Evolutionary conservation across 1,140 invertebrate genomes (phyloP).

Genomic region (Polypedilum vanderplanki): DNA sequence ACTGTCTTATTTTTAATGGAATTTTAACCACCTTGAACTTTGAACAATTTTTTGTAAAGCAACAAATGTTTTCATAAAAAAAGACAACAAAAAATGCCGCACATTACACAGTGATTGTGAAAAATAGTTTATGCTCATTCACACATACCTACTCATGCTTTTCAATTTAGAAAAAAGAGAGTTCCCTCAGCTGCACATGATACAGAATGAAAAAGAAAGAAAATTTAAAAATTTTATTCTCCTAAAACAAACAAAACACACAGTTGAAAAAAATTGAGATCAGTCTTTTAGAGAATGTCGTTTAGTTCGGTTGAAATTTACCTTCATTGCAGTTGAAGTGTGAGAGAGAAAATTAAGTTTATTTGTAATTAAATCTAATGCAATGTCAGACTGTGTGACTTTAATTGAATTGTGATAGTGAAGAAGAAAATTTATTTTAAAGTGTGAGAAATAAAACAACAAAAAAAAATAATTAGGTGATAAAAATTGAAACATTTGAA

Average conservation of each 20-base stretch:
- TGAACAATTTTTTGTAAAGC: no score
- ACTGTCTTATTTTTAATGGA: no score
- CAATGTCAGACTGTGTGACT: neutral
- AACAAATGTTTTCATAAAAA: no score
- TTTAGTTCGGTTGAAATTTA: neutral
- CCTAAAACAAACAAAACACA: neutral
- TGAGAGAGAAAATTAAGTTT: neutral
- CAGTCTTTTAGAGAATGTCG: slow-evolving; percentile 5
- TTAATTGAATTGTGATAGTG: neutral
- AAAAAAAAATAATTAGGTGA: neutral
- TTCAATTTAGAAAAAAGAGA: slow-evolving; percentile 1
- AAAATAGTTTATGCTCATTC: no score
- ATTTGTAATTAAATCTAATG: neutral
- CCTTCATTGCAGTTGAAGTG: neutral
- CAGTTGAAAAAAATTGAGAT: neutral
- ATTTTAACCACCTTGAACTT: no score
- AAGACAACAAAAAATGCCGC: no score
- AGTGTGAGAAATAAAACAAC: neutral
- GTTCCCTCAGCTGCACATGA: neutral
- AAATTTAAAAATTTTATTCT: neutral
- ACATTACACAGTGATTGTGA: no score
- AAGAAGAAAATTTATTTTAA: no score
- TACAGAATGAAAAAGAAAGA: neutral
- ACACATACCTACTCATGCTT: neutral
- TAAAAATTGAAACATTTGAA: neutral